phyloP scores from a whole-genome alignment of 1,140 invertebrate species.

The Homarus americanus region DNA sequence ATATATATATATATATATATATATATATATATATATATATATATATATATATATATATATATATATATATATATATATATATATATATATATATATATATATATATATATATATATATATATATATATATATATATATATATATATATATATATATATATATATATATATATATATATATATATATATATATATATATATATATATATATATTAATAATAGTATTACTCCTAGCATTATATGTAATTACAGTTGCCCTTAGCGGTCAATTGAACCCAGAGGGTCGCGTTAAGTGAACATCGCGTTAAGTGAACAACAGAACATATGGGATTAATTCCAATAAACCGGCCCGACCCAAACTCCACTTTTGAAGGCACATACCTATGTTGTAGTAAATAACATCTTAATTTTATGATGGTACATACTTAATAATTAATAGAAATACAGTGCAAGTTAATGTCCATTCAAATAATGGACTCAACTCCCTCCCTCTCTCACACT shows the following conservation, averaged over 20 bases:
- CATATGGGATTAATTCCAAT: no score
- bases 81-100: constrained; percentile 29
- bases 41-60: constrained; percentile 29
- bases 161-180: constrained; percentile 29
- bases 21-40: constrained; percentile 29
- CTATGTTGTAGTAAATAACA: no score
- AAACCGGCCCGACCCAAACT: no score
- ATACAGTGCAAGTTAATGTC: no score
- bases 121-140: constrained; percentile 29
- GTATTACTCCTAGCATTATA: background rate
- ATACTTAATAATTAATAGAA: no score
- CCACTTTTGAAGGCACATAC: no score
- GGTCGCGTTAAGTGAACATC: no score
- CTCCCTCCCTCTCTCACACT: no score
- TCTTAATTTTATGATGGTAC: no score
- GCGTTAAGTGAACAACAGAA: no score
- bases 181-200: constrained; percentile 29
- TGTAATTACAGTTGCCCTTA: background rate
- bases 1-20: constrained; percentile 25
- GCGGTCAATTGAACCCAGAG: no score
- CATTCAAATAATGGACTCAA: no score
- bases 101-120: constrained; percentile 29
- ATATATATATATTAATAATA: constrained; percentile 1
- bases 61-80: constrained; percentile 29
- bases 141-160: constrained; percentile 29